phyloP scores from a whole-genome alignment of 2,797 vertebrate species.

The Coilia nasus region DNA sequence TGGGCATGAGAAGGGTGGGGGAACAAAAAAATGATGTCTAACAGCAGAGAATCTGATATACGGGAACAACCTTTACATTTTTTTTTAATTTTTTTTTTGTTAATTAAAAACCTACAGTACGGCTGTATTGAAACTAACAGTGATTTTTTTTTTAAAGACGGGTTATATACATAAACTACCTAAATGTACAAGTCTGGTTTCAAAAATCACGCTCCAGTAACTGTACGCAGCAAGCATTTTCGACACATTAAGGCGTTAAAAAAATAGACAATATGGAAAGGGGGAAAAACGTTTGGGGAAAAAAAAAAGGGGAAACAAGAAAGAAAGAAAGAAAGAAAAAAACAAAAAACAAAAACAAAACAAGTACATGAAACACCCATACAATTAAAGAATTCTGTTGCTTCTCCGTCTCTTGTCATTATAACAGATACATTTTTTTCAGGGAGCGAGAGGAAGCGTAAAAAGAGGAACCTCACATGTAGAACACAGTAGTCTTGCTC shows the following conservation, averaged over 20 bases:
- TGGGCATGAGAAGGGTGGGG: background rate
- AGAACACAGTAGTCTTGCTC: conserved; percentile 41
- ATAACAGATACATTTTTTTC: background rate
- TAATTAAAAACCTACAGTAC: conserved; percentile 77
- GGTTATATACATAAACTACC: conserved; percentile 77
- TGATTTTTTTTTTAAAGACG: conserved; percentile 72
- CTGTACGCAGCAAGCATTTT: conserved; percentile 55
- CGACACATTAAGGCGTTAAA: conserved; percentile 57
- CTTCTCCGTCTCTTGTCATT: conserved; percentile 10
- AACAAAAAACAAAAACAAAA: conserved; percentile 37
- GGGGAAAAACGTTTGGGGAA: background rate
- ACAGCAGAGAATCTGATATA: conserved; percentile 58
- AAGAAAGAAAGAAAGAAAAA: conserved; percentile 26
- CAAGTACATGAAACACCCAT: background rate
- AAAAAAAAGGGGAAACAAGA: background rate
- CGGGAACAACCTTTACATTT: conserved; percentile 61
- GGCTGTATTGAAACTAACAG: conserved; percentile 75
- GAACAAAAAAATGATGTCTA: conserved; percentile 57
- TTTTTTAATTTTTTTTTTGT: conserved; percentile 65
- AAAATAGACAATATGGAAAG: conserved; percentile 37
- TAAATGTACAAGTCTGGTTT: conserved; percentile 74
- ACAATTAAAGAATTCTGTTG: conserved; percentile 9
- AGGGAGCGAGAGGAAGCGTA: background rate
- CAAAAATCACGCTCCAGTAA: conserved; percentile 53
- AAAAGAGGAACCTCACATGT: background rate